These are phyloP conservation scores for Stigmatopora nigra DNA, from an alignment of 2,113 vertebrate species.

Conservation along the genomic window DNA sequence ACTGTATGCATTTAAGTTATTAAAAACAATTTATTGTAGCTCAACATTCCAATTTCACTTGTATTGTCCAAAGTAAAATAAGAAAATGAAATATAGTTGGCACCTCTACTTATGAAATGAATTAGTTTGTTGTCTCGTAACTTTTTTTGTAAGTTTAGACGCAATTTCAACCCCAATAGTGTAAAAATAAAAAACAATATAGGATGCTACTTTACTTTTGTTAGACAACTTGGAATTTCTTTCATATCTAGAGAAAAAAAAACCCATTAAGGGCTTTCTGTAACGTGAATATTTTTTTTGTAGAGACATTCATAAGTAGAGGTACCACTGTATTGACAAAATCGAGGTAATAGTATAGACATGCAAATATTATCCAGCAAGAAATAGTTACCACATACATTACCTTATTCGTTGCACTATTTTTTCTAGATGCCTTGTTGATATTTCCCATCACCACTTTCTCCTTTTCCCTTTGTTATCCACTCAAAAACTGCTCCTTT, in stretches of 20 bases:
- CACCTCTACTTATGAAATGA: too few species aligned
- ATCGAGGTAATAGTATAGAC: not conserved
- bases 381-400: conserved; percentile 25
- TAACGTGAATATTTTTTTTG: too few species aligned
- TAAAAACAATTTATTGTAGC: not conserved
- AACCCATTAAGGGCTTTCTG: too few species aligned
- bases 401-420: conserved; percentile 65
- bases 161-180: too few species aligned
- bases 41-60: not conserved
- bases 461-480: conserved; percentile 21
- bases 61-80: not conserved
- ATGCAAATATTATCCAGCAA: not conserved
- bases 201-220: too few species aligned
- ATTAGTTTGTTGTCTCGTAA: too few species aligned
- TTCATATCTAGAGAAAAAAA: too few species aligned
- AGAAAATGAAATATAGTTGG: too few species aligned
- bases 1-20: not conserved
- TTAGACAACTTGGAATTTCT: too few species aligned
- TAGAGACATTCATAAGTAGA: too few species aligned
- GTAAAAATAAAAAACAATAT: too few species aligned
- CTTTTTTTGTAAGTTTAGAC: too few species aligned
- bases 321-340: not conserved
- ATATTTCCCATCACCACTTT: conserved; percentile 66
- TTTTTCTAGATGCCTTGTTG: conserved; percentile 67
- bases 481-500: conserved; percentile 16